A percentile compares a stretch with the other conserved stretches of the same genome.
These are phyloP conservation scores for Phoxinus dragarum DNA, from an alignment of 2,797 vertebrate species.

Conservation along the genomic window DNA sequence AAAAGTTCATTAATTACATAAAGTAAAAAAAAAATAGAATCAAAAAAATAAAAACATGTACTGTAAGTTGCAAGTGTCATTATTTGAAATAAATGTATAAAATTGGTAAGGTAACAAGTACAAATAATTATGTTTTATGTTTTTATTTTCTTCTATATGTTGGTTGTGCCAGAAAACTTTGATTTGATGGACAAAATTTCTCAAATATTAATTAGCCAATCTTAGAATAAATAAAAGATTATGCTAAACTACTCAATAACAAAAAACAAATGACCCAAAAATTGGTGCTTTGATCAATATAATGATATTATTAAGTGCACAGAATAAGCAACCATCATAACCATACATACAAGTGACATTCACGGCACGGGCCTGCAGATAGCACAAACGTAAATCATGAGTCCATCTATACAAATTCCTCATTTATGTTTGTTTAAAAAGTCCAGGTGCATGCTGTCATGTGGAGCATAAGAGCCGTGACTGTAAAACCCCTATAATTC, in stretches of 20 bases:
- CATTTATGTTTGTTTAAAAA: conserved; percentile 54
- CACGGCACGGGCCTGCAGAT: conserved; percentile 1
- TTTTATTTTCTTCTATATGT: neutral
- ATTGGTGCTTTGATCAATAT: neutral
- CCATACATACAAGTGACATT: neutral
- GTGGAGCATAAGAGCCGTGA: conserved; percentile 36
- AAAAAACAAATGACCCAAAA: neutral
- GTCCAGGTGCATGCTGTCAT: conserved; percentile 49
- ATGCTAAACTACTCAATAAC: neutral
- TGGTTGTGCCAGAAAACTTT: neutral
- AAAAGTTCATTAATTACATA: neutral
- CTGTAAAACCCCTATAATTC: conserved; percentile 45
- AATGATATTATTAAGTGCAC: neutral
- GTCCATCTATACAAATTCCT: conserved; percentile 45
- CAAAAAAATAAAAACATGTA: neutral
- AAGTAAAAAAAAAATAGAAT: neutral
- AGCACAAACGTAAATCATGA: conserved; percentile 42
- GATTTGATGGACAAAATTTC: neutral
- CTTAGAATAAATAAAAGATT: neutral
- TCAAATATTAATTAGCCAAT: neutral
- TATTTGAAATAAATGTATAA: neutral
- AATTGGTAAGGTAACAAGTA: neutral
- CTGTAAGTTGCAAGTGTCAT: neutral
- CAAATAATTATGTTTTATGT: neutral
- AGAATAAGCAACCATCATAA: neutral